These are phyloP conservation scores for Tridacna gigas DNA, from an alignment of 2,888 invertebrate species.

Conservation along the genomic window DNA sequence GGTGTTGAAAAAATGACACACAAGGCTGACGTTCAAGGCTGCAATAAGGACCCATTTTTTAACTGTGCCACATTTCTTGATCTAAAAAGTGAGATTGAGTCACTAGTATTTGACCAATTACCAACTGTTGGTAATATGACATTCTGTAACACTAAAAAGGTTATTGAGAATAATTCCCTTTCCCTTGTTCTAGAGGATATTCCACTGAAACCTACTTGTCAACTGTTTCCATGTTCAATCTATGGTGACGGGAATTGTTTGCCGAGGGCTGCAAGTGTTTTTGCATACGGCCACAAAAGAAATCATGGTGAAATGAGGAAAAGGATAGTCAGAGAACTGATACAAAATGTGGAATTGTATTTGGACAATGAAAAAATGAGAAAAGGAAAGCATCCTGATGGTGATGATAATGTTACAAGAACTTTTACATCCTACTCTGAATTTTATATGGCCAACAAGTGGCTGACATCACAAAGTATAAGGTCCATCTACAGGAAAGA, in stretches of 20 bases:
- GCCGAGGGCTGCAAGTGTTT: slow-evolving; percentile 21
- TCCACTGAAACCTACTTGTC: background rate
- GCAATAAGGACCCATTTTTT: background rate
- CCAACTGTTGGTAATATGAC: background rate
- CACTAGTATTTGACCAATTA: slow-evolving; percentile 7
- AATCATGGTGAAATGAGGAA: slow-evolving; percentile 18
- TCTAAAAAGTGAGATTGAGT: background rate
- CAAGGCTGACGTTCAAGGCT: background rate
- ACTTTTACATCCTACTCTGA: slow-evolving; percentile 23
- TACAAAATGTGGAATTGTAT: slow-evolving; percentile 17
- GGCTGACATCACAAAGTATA: background rate
- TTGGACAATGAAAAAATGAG: slow-evolving; percentile 17
- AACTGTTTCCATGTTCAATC: slow-evolving; percentile 13
- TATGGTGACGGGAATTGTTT: slow-evolving; percentile 31
- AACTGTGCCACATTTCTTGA: slow-evolving; percentile 13
- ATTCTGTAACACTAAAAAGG: slow-evolving; percentile 21
- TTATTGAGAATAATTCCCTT: slow-evolving; percentile 13
- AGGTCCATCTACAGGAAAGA: slow-evolving; percentile 2
- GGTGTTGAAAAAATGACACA: background rate
- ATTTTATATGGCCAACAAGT: background rate
- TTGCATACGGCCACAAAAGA: slow-evolving; percentile 28
- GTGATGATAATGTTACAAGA: slow-evolving; percentile 15
- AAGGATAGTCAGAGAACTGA: slow-evolving; percentile 29
- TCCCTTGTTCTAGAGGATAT: slow-evolving; percentile 12
- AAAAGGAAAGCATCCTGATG: slow-evolving; percentile 17